Conservation (phyloP, 2,888 invertebrate genomes). For the Caenorhabditis japonica region DNA sequence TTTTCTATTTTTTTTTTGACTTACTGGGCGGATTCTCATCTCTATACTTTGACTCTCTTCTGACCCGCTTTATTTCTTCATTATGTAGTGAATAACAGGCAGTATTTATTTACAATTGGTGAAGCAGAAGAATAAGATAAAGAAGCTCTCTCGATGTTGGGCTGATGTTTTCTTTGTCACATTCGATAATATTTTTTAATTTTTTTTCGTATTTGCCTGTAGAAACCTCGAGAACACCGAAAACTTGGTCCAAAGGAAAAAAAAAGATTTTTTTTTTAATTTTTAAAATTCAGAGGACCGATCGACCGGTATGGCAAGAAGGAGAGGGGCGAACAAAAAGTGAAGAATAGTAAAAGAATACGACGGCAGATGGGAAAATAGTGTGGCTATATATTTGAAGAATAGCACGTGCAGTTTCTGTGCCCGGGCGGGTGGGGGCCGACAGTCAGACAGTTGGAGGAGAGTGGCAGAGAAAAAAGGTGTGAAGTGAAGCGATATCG, state of each 20-base stretch:
- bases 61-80: background rate
- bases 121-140: background rate
- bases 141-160: background rate
- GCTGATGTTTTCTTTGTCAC: constrained; percentile 14
- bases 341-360: no score
- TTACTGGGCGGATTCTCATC: constrained; percentile 43
- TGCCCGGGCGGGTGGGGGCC: no score
- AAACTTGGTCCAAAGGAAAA: no score
- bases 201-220: constrained; percentile 7
- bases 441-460: background rate
- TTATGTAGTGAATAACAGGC: background rate
- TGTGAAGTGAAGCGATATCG: constrained; percentile 13
- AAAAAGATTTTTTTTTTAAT: no score
- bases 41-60: no score
- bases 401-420: no score
- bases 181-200: constrained; percentile 22
- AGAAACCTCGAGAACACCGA: no score
- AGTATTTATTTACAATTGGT: background rate
- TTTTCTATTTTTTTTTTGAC: background rate
- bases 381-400: no score
- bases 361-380: no score
- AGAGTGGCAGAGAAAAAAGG: constrained; percentile 30
- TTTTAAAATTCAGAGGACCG: no score
- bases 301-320: no score
- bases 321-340: no score